Conservation (phyloP, 2,113 vertebrate genomes). For the Macaca mulatta region DNA sequence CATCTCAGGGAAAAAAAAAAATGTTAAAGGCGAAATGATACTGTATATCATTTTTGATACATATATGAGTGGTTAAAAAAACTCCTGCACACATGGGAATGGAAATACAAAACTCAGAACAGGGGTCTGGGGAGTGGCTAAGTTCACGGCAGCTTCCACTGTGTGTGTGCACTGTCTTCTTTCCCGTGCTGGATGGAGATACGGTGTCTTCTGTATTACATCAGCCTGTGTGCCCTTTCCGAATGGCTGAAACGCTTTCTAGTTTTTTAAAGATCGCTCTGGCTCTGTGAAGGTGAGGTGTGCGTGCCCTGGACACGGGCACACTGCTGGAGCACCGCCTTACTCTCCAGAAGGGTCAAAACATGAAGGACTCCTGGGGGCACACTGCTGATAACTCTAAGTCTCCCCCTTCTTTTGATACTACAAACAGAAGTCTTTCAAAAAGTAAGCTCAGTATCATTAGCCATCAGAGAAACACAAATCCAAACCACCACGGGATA, state of each 20-base stretch:
- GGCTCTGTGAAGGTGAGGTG: not conserved
- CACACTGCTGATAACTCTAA: not conserved
- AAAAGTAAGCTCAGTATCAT: not conserved
- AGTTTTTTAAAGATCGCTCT: not conserved
- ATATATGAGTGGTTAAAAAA: not conserved
- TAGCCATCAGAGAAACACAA: not conserved
- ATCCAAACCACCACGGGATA: not conserved
- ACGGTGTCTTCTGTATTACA: accelerated
- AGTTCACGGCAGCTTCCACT: accelerated
- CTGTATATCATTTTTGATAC: not conserved
- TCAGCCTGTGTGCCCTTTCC: not conserved
- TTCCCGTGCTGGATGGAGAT: accelerated
- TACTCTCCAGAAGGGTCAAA: not conserved
- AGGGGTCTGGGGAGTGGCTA: accelerated
- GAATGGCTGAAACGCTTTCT: not conserved
- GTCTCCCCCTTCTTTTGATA: not conserved
- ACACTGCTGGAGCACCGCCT: no score
- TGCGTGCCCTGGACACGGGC: no score
- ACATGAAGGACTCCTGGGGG: not conserved
- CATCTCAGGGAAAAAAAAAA: no score
- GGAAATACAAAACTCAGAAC: not conserved
- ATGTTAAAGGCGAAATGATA: not conserved
- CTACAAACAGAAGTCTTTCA: not conserved
- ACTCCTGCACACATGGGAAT: not conserved
- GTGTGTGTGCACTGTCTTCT: accelerated